Evolutionary conservation across 2,888 invertebrate species (phyloP).

Genomic region (Pheosia gnoma): DNA sequence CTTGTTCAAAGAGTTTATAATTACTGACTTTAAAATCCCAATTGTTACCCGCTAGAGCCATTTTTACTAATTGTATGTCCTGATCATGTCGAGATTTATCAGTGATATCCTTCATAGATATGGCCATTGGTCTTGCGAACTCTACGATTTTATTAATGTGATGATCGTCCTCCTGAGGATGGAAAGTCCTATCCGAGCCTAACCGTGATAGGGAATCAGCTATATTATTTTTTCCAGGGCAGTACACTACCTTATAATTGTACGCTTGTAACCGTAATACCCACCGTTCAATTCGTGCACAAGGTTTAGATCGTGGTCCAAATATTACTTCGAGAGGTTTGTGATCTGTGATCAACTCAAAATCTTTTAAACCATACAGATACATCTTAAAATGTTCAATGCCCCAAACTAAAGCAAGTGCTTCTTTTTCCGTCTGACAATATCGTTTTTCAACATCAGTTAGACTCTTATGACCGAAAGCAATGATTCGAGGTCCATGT

Average conservation of each 20-base stretch:
- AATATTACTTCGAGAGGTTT: constrained; percentile 28
- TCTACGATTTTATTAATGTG: constrained; percentile 5
- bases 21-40: constrained; percentile 3
- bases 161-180: background rate
- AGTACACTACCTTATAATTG: constrained; percentile 20
- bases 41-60: background rate
- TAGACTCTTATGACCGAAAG: constrained; percentile 34
- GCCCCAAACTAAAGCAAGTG: constrained; percentile 17
- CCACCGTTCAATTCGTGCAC: constrained; percentile 35
- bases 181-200: constrained; percentile 4
- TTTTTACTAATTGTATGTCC: constrained; percentile 10
- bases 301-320: constrained; percentile 30
- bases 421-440: constrained; percentile 21
- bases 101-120: constrained; percentile 7
- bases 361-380: constrained; percentile 19
- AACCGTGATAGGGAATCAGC: constrained; percentile 26
- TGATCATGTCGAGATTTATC: constrained; percentile 4
- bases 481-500: constrained; percentile 36
- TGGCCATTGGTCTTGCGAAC: constrained; percentile 6
- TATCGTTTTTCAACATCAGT: constrained; percentile 37
- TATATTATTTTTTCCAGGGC: constrained; percentile 30
- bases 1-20: constrained; percentile 10
- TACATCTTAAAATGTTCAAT: constrained; percentile 18
- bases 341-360: constrained; percentile 25
- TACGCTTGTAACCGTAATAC: constrained; percentile 32